These are phyloP conservation scores for Corbicula japonica DNA, from an alignment of 2,888 invertebrate genomes.

Conservation along the genomic window DNA sequence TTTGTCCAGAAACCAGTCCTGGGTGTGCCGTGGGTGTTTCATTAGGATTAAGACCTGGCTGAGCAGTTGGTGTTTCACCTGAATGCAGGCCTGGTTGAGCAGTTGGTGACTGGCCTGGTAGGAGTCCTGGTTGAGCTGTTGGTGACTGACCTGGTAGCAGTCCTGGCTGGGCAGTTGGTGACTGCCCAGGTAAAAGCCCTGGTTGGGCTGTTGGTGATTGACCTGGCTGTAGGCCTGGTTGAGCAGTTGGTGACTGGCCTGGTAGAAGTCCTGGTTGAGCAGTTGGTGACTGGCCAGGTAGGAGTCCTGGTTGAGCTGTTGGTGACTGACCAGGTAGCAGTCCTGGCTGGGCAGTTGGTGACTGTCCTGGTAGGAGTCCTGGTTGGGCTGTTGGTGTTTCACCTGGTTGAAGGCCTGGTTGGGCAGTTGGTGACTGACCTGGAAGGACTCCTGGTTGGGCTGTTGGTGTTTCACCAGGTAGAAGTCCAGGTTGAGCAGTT, in stretches of 20 bases:
- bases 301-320: constrained; percentile 48
- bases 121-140: constrained; percentile 39
- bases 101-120: constrained; percentile 48
- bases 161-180: constrained; percentile 53
- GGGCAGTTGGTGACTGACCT: constrained; percentile 55
- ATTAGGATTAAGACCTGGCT: constrained; percentile 23
- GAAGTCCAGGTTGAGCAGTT: constrained; percentile 38
- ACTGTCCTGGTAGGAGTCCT: constrained; percentile 11
- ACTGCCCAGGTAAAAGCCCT: constrained; percentile 9
- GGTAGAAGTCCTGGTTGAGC: constrained; percentile 34
- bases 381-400: constrained; percentile 62
- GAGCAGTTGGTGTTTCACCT: constrained; percentile 47
- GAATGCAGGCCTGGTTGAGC: constrained; percentile 31
- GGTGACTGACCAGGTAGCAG: constrained; percentile 31
- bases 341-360: constrained; percentile 56
- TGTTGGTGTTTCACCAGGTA: constrained; percentile 51
- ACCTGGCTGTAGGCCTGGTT: constrained; percentile 29
- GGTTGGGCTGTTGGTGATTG: constrained; percentile 56
- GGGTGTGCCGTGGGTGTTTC: constrained; percentile 28
- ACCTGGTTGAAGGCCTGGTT: constrained; percentile 35
- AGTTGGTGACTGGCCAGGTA: constrained; percentile 38
- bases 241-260: constrained; percentile 52
- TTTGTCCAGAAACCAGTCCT: constrained; percentile 8
- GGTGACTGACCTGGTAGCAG: constrained; percentile 25
- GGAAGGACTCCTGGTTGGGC: constrained; percentile 37